Evolutionary conservation across 2,797 vertebrate genomes (phyloP).

Genomic region (Acomys russatus): DNA sequence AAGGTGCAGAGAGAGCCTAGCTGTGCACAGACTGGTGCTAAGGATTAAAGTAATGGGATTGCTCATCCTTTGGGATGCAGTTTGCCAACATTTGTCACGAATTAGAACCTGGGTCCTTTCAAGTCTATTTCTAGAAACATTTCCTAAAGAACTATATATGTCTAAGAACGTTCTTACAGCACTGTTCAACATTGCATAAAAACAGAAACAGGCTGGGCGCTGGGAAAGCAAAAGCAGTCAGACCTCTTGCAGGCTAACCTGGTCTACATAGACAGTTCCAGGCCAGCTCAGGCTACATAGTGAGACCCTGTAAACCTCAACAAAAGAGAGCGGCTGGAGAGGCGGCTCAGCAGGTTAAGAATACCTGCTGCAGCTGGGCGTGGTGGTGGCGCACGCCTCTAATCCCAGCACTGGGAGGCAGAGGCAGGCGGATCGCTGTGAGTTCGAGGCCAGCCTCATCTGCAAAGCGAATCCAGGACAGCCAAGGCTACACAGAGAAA

Average conservation of each 20-base stretch:
- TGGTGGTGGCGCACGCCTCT: no score
- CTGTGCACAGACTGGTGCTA: neutral
- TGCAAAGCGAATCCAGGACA: no score
- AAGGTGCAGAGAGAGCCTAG: neutral
- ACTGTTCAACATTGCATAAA: conserved; percentile 4
- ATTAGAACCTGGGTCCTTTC: conserved; percentile 49
- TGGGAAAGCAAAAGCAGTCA: neutral
- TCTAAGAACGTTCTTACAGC: conserved; percentile 9
- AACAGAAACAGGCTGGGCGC: neutral
- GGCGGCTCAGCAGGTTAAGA: neutral
- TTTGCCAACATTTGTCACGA: conserved; percentile 54
- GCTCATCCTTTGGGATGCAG: conserved; percentile 36
- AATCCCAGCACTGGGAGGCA: no score
- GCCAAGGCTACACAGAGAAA: no score
- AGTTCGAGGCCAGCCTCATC: no score
- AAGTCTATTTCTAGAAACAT: conserved; percentile 60
- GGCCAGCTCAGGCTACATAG: neutral
- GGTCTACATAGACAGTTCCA: neutral
- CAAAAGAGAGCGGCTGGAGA: neutral
- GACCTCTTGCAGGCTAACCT: neutral
- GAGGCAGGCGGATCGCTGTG: no score
- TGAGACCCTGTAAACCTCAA: neutral
- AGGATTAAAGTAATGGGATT: conserved; percentile 14
- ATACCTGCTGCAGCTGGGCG: no score
- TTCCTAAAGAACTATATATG: conserved; percentile 53